These are phyloP conservation scores for Pristionchus arcanus DNA, from an alignment of 2,888 invertebrate genomes.

Conservation along the genomic window DNA sequence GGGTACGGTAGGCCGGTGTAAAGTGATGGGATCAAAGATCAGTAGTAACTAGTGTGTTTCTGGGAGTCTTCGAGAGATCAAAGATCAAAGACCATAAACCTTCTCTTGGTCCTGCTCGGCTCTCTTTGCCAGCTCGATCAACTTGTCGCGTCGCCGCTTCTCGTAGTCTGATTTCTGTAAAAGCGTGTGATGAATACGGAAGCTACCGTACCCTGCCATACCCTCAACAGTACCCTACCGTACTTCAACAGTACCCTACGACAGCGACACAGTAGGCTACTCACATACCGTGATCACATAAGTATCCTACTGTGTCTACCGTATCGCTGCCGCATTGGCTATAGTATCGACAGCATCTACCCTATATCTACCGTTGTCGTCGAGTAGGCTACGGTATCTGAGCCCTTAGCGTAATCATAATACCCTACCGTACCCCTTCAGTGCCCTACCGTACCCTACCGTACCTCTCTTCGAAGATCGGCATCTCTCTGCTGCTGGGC, in stretches of 20 bases:
- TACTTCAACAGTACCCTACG: too few relatives aligned
- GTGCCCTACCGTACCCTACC: background rate
- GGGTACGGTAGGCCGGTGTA: background rate
- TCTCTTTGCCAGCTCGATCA: conserved; percentile 6
- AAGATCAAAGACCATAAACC: background rate
- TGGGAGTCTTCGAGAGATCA: too few relatives aligned
- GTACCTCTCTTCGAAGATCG: background rate
- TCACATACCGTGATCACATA: background rate
- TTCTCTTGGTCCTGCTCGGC: conserved; percentile 17
- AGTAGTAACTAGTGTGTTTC: too few relatives aligned
- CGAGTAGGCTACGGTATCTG: too few relatives aligned
- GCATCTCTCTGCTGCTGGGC: conserved; percentile 8
- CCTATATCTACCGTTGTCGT: too few relatives aligned
- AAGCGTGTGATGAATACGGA: background rate
- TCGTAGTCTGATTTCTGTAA: conserved; percentile 33
- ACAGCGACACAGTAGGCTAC: too few relatives aligned
- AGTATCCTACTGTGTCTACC: background rate
- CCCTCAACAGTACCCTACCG: too few relatives aligned
- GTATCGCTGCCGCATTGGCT: too few relatives aligned
- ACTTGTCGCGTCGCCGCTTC: background rate
- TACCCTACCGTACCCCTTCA: too few relatives aligned
- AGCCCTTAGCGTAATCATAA: too few relatives aligned
- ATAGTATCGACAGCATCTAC: too few relatives aligned
- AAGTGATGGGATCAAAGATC: background rate
- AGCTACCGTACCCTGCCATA: background rate